phyloP scores from a whole-genome alignment of 2,888 invertebrate species.

The Diadegma fenestrale region DNA sequence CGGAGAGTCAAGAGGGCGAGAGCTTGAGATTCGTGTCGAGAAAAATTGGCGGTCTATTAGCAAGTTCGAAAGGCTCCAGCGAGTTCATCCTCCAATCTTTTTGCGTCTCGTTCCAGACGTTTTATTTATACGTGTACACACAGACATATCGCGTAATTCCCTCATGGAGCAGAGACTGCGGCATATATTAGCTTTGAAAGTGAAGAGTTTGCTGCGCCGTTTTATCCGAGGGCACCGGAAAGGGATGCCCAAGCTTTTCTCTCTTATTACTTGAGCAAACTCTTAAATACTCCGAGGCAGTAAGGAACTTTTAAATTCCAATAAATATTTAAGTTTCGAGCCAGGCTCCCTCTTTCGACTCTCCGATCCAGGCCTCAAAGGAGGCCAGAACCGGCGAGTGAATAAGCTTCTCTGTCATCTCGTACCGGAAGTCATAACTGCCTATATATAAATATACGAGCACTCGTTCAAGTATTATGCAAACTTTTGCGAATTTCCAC shows the following conservation, averaged over 20 bases:
- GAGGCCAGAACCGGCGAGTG: background rate
- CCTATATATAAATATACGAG: slow-evolving; percentile 9
- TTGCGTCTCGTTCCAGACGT: slow-evolving; percentile 50
- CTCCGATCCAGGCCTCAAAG: slow-evolving; percentile 3
- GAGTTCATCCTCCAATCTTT: slow-evolving; percentile 61
- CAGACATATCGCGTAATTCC: slow-evolving; percentile 3
- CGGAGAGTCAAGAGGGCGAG: slow-evolving; percentile 47
- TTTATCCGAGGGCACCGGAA: slow-evolving; percentile 57
- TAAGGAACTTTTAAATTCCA: slow-evolving; percentile 81
- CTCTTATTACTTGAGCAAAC: slow-evolving; percentile 80
- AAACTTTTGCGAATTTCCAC: slow-evolving; percentile 49
- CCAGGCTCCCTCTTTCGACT: slow-evolving; percentile 52
- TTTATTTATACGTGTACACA: slow-evolving; percentile 10
- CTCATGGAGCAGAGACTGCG: background rate
- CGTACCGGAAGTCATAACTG: slow-evolving; percentile 1
- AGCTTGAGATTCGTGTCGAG: slow-evolving; percentile 61
- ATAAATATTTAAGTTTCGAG: slow-evolving; percentile 81
- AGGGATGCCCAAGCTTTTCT: slow-evolving; percentile 60
- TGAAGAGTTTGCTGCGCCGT: slow-evolving; percentile 61
- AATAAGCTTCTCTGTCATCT: slow-evolving; percentile 34
- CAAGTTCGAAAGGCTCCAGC: slow-evolving; percentile 68
- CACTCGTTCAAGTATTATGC: slow-evolving; percentile 2
- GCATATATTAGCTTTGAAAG: slow-evolving; percentile 64
- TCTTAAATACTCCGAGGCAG: slow-evolving; percentile 80
- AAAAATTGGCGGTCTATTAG: slow-evolving; percentile 74